Base-by-base conservation (phyloP, 2,113 vertebrate genomes). In the Amphilophus citrinellus region DNA sequence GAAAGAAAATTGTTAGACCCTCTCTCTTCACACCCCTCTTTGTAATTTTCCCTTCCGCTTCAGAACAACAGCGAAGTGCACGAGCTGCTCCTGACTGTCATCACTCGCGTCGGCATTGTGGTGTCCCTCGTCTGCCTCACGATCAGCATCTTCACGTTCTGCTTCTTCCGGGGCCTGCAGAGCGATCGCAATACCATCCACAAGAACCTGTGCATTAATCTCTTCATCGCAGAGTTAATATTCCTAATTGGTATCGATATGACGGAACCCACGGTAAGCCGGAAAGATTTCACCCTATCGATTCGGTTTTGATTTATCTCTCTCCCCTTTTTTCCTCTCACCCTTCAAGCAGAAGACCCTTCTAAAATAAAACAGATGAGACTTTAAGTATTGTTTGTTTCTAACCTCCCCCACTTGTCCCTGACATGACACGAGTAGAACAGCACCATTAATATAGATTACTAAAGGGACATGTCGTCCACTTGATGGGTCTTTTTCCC, bases 91-190 rank as follows among this genome's bases (percentile, higher is more conserved):
- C 96, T 99, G 85, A 97, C 95, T 2, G 97, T 99, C 95, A 99
- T 99, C 96, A 99, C 97, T 61, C 97, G 97, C 78, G 98, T 99
- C 50, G 98, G 98, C 89, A 98, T 99, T 59, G 97, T 98, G 88
- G 97, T 99, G 90, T 99, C 98, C 82, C 97, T 99, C 4, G 96
- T 99, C 93, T 99, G 98, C 95, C 96, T 99, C 91, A 96, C 96
- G 88, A 97, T 99, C 94, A 98, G 98, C 96, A 98, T 99, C 96
- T 99, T 99, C 95, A 99, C 98, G 81, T 99, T 99, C 96, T 99
- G 98, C 96, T 99, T 99, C 94, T 99, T 99, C 97, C 97, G 98
- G 66, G 98, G 98, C 85, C 97, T 99, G 50, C 98, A 99, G 95
- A 99, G 97, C 37, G 98, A 99, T 92, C 98, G 98, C 84, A 99